A percentile compares a stretch with the other conserved stretches of the same genome.
Evolutionary conservation across 1,140 invertebrate genomes (phyloP).

Genomic region (Drepana arcuata): DNA sequence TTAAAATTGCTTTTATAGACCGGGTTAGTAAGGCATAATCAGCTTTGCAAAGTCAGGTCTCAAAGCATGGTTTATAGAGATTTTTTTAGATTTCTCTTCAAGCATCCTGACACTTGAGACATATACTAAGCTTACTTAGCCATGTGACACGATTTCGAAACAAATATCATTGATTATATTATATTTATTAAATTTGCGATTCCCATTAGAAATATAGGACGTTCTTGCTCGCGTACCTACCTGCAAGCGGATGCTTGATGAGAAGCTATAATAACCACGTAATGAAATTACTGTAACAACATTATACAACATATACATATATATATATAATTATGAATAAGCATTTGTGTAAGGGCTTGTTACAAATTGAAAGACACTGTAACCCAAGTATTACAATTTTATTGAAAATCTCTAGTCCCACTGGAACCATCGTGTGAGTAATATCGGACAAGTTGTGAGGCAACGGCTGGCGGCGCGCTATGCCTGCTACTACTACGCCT

Average conservation of each 20-base stretch:
- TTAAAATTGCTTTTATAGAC: slow-evolving; percentile 62
- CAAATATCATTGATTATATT: slow-evolving; percentile 13
- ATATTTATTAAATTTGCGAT: slow-evolving; percentile 4
- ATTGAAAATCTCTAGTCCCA: slow-evolving; percentile 70
- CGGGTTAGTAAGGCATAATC: slow-evolving; percentile 44
- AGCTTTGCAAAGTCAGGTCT: slow-evolving; percentile 56
- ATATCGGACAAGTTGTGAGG: slow-evolving; percentile 25
- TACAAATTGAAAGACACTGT: slow-evolving; percentile 66
- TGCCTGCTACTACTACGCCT: slow-evolving; percentile 6
- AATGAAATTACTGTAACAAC: slow-evolving; percentile 71
- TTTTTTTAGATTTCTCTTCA: slow-evolving; percentile 67
- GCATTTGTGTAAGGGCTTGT: slow-evolving; percentile 70
- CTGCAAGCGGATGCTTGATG: slow-evolving; percentile 51
- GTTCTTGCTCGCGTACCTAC: too few species aligned
- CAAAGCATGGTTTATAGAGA: slow-evolving; percentile 66
- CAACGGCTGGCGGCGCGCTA: slow-evolving; percentile 12
- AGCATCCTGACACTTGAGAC: too few species aligned
- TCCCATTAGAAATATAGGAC: too few species aligned
- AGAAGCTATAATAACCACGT: slow-evolving; percentile 65
- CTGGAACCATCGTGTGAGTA: slow-evolving; percentile 67
- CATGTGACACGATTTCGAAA: too few species aligned
- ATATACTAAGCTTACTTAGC: too few species aligned
- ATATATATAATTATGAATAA: slow-evolving; percentile 68
- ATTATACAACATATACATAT: slow-evolving; percentile 59
- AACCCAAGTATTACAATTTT: slow-evolving; percentile 65